A percentile compares a stretch with the other conserved stretches of the same genome.
Evolutionary conservation across 2,888 invertebrate species (phyloP).

Genomic region (Steromphala cineraria): DNA sequence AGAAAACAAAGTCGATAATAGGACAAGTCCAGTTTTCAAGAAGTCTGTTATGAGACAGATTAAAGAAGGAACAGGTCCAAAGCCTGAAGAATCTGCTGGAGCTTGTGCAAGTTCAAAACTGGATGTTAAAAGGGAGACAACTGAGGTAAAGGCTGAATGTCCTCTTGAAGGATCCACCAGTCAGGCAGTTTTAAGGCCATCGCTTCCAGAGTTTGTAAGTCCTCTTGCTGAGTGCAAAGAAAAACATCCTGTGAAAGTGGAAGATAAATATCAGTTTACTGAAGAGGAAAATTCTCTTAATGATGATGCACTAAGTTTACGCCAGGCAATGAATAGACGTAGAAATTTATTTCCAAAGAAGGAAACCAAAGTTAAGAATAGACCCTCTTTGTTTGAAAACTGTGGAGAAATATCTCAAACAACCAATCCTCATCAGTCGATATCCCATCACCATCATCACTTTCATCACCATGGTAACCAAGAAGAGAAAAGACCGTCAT

Average conservation of each 20-base stretch:
- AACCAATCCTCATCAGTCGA: not conserved
- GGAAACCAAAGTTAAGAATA: not conserved
- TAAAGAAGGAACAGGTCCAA: not conserved
- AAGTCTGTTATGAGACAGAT: not conserved
- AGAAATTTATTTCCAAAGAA: not conserved
- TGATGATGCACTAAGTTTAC: not conserved
- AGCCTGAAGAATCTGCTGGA: not conserved
- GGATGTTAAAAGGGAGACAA: not conserved
- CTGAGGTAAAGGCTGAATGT: not conserved
- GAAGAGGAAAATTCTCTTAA: not conserved
- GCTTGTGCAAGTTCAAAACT: not conserved
- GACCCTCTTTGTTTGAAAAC: not conserved
- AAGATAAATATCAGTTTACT: not conserved
- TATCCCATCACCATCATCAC: not conserved
- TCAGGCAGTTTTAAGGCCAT: not conserved
- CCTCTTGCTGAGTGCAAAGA: not conserved
- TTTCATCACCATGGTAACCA: not conserved
- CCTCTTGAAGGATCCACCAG: not conserved
- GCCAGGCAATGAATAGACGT: not conserved
- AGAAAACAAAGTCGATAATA: not conserved
- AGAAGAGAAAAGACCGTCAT: not conserved
- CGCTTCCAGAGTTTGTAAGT: not conserved
- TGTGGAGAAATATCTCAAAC: not conserved
- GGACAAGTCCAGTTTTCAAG: not conserved
- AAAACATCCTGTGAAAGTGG: not conserved